phyloP scores from a whole-genome alignment of 92 coral and sea anemone genomes.

The Heteractis magnifica region DNA sequence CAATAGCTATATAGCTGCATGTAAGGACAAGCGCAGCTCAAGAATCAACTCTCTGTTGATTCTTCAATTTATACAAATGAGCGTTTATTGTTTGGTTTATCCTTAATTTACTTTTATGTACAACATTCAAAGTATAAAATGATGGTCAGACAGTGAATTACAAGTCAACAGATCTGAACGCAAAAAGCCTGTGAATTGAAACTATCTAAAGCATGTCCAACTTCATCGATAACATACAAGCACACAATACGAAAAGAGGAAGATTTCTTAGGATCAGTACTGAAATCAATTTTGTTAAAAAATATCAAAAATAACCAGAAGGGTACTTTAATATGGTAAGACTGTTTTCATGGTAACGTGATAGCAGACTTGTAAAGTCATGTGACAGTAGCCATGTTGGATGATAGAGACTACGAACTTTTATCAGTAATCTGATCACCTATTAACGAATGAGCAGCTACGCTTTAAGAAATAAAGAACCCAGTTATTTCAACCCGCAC shows the following conservation, averaged over 20 bases:
- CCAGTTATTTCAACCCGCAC: no score
- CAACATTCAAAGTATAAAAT: background rate
- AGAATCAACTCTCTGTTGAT: background rate
- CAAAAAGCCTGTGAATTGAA: no score
- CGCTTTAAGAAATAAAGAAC: no score
- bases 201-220: no score
- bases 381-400: background rate
- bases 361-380: no score
- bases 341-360: background rate
- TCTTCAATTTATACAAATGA: background rate
- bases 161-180: background rate
- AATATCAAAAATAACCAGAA: background rate
- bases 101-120: background rate
- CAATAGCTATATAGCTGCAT: background rate
- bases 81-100: constrained; percentile 3
- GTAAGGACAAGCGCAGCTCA: background rate
- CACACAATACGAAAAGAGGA: background rate
- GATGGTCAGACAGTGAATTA: background rate
- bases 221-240: background rate
- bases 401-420: background rate
- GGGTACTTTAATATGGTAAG: no score
- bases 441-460: no score
- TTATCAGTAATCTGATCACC: no score
- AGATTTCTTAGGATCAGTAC: background rate
- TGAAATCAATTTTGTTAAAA: background rate